Conservation (phyloP, 2,113 vertebrate species). For the Neolamprologus devosi region DNA sequence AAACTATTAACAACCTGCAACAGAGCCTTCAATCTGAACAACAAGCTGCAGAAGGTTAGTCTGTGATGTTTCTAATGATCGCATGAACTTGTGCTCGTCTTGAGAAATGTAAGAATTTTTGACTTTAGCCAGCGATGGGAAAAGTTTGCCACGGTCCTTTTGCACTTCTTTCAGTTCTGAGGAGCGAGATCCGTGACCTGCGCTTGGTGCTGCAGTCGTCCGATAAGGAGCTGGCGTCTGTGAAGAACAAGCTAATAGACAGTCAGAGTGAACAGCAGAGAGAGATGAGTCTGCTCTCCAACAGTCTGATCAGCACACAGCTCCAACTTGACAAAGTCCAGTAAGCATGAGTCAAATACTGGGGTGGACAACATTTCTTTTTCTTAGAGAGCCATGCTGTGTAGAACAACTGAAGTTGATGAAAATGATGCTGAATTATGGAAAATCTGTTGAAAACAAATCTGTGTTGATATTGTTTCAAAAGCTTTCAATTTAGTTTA, state of each 20-base stretch:
- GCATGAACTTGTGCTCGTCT: not conserved
- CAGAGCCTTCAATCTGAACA: conserved; percentile 73
- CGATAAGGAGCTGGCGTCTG: conserved; percentile 81
- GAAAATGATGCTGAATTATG: not conserved
- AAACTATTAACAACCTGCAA: conserved; percentile 69
- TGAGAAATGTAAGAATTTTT: not conserved
- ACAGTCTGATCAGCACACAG: conserved; percentile 78
- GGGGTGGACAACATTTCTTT: not conserved
- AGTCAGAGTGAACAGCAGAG: conserved; percentile 73
- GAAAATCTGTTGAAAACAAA: not conserved
- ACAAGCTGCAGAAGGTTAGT: conserved; percentile 66
- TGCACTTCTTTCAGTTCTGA: conserved; percentile 71
- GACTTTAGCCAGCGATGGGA: not conserved
- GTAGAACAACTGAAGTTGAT: not conserved
- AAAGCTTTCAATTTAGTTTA: not conserved
- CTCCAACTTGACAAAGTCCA: conserved; percentile 86
- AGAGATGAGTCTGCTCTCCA: conserved; percentile 78
- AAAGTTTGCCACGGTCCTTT: not conserved
- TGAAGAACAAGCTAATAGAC: conserved; percentile 72
- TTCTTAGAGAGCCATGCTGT: not conserved
- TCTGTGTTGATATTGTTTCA: not conserved
- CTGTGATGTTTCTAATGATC: not conserved
- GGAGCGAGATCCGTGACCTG: conserved; percentile 85
- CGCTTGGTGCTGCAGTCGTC: conserved; percentile 89
- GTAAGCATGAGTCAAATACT: conserved; percentile 54